Evolutionary conservation across 2,888 invertebrate genomes (phyloP).

Genomic region (Lasiommata megera): DNA sequence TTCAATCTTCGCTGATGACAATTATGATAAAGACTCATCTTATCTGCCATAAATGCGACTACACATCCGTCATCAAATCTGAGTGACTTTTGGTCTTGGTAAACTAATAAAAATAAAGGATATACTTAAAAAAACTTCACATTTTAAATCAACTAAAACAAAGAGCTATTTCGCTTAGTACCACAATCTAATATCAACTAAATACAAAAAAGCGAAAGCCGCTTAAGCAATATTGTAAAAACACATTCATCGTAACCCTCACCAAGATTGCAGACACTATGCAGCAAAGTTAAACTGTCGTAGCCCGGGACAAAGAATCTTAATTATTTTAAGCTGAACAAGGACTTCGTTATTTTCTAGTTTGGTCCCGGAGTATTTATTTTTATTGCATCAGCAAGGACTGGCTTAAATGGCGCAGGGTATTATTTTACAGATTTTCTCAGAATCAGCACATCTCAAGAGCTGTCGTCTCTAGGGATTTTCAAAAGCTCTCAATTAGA

Average conservation of each 20-base stretch:
- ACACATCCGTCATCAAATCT: too few species aligned
- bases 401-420: constrained; percentile 54
- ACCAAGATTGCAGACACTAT: constrained; percentile 39
- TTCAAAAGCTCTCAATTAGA: constrained; percentile 43
- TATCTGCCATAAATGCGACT: too few species aligned
- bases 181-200: too few species aligned
- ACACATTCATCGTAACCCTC: constrained; percentile 31
- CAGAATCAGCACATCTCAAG: constrained; percentile 60
- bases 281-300: constrained; percentile 39
- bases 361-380: constrained; percentile 50
- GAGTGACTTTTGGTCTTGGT: too few species aligned
- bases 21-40: too few species aligned
- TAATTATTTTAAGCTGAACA: constrained; percentile 75
- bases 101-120: too few species aligned
- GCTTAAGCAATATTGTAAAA: constrained; percentile 23
- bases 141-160: too few species aligned
- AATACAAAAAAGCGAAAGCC: constrained; percentile 13
- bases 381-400: constrained; percentile 68
- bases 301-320: constrained; percentile 66
- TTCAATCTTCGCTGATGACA: too few species aligned
- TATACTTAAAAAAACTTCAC: too few species aligned
- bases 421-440: constrained; percentile 72
- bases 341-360: constrained; percentile 65
- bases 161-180: too few species aligned
- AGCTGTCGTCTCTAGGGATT: constrained; percentile 51